Evolutionary conservation across 2,888 invertebrate species (phyloP).

Genomic region (Andricus quercusramuli): DNA sequence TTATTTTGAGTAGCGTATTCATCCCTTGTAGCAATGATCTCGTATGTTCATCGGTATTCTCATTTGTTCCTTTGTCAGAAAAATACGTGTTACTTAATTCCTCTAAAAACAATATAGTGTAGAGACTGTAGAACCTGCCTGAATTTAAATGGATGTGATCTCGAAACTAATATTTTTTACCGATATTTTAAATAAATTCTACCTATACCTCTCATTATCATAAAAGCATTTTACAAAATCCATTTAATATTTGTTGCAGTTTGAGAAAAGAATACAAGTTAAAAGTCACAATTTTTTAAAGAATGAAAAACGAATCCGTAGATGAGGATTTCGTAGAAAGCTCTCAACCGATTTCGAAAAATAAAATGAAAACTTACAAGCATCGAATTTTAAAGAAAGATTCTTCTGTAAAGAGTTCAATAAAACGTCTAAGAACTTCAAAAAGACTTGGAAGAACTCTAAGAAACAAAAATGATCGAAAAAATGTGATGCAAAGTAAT

Average conservation of each 20-base stretch:
- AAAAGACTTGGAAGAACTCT: neutral
- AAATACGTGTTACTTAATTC: too few relatives aligned
- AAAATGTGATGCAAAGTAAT: neutral
- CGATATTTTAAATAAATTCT: neutral
- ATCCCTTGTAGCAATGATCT: too few relatives aligned
- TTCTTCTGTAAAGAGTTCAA: neutral
- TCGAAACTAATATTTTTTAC: too few relatives aligned
- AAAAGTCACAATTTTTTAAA: neutral
- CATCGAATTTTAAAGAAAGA: neutral
- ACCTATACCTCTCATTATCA: neutral
- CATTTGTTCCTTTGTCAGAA: too few relatives aligned
- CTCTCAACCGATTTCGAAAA: conserved; percentile 39
- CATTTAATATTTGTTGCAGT: neutral
- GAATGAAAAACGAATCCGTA: conserved; percentile 19
- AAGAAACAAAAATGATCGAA: neutral
- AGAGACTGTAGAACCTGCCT: too few relatives aligned
- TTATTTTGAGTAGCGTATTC: too few relatives aligned
- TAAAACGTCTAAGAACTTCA: neutral
- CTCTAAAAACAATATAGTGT: too few relatives aligned
- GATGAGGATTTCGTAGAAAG: conserved; percentile 40
- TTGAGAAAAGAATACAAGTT: neutral
- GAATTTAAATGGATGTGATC: too few relatives aligned
- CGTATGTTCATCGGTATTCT: too few relatives aligned
- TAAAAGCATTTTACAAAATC: neutral
- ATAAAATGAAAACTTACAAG: neutral